Conservation (phyloP, 2,113 vertebrate genomes). For the Asarcornis scutulata region DNA sequence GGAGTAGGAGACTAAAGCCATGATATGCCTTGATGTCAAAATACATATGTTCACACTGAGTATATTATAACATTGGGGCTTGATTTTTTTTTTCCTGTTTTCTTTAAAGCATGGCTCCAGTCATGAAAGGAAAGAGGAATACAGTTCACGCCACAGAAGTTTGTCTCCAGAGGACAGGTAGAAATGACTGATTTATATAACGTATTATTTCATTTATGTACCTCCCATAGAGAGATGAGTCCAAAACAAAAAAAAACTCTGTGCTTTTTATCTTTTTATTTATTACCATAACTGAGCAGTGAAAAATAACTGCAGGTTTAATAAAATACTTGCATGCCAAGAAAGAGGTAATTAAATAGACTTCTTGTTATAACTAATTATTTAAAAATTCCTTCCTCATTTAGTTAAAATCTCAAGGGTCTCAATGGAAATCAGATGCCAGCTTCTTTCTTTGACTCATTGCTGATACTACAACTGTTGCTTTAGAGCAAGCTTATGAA, state of each 20-base stretch:
- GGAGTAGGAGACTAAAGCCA: not conserved
- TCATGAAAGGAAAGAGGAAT: constrained; percentile 73
- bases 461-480: not conserved
- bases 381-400: not conserved
- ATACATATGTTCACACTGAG: not conserved
- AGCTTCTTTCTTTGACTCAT: not conserved
- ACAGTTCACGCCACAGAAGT: constrained; percentile 65
- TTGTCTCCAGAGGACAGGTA: constrained; percentile 84
- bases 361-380: not conserved
- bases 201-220: not conserved
- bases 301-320: not conserved
- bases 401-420: not conserved
- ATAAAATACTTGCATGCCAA: not conserved
- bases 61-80: not conserved
- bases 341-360: not conserved
- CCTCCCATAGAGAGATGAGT: not conserved
- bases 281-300: not conserved
- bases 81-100: not conserved
- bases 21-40: not conserved
- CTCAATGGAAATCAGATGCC: not conserved
- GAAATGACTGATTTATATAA: not conserved
- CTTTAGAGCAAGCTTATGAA: not conserved
- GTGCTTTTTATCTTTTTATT: not conserved
- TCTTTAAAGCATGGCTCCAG: constrained; percentile 74
- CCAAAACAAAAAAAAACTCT: not conserved